phyloP scores from a whole-genome alignment of 2,113 vertebrate genomes.

The Catharus fuscescens region DNA sequence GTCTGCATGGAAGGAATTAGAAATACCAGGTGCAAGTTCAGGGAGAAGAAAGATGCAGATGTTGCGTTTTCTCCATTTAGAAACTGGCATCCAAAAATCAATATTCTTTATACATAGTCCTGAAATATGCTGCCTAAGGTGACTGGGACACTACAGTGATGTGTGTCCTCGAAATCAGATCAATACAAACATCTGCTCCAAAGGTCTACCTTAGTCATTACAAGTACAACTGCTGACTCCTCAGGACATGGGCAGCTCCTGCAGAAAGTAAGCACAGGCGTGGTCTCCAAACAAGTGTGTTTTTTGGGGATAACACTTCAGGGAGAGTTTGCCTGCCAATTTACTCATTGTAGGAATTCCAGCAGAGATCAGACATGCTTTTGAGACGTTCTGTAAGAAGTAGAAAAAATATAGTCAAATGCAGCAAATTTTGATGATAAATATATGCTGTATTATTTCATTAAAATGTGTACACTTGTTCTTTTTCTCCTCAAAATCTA shows the following conservation, averaged over 20 bases:
- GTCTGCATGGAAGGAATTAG: neutral
- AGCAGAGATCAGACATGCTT: neutral
- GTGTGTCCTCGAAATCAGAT: constrained; percentile 37
- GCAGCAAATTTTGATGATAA: neutral
- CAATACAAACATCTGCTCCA: constrained; percentile 45
- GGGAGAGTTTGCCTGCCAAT: neutral
- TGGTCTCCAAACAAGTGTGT: neutral
- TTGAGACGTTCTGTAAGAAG: neutral
- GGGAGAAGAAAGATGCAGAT: constrained; percentile 38
- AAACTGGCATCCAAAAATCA: constrained; percentile 41
- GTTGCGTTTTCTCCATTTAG: constrained; percentile 37
- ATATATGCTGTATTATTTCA: neutral
- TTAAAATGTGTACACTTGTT: neutral
- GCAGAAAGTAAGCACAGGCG: neutral
- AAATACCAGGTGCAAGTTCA: constrained; percentile 33
- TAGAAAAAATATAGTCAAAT: neutral
- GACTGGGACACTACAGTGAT: constrained; percentile 25
- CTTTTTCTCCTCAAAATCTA: neutral
- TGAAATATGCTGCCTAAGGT: constrained; percentile 60
- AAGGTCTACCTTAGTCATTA: neutral
- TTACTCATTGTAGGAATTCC: neutral
- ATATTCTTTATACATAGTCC: constrained; percentile 48
- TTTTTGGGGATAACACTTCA: constrained; percentile 11
- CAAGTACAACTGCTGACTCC: neutral
- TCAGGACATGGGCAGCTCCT: neutral